phyloP scores from a whole-genome alignment of 2,888 invertebrate genomes.

The Glyphotaelius pellucidus region DNA sequence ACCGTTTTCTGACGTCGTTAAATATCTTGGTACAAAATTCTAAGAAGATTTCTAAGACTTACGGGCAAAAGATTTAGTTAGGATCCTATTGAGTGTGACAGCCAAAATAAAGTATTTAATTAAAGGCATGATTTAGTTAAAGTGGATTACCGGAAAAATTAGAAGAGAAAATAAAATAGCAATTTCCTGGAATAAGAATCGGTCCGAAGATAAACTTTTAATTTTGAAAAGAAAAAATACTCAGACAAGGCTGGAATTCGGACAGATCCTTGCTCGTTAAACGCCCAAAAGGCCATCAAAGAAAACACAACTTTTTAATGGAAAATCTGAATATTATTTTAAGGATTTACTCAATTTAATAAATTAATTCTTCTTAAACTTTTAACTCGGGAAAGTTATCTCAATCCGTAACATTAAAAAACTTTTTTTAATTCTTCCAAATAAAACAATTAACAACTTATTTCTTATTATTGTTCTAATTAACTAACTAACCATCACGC shows the following conservation, averaged over 20 bases:
- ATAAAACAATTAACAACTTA: neutral
- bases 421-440: neutral
- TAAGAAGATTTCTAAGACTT: neutral
- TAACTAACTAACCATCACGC: too few species aligned
- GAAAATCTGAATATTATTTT: neutral
- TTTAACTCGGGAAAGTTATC: neutral
- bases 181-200: neutral
- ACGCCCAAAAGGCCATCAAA: slow-evolving; percentile 5
- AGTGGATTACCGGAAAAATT: neutral
- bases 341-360: neutral
- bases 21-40: too few species aligned
- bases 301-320: slow-evolving; percentile 13
- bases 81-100: neutral
- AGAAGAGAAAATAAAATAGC: neutral
- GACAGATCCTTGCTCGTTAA: neutral
- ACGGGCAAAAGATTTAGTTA: neutral
- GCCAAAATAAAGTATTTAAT: neutral
- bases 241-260: neutral
- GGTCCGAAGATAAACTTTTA: slow-evolving; percentile 6
- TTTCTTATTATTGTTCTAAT: neutral
- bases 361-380: neutral
- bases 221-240: neutral
- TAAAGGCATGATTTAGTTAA: neutral
- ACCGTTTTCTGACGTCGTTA: too few species aligned
- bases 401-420: neutral